Percentiles rank a stretch among this genome's conserved stretches.
These are phyloP conservation scores for Tryphoninae sp. DNA, from an alignment of 2,888 invertebrate species.

Conservation along the genomic window DNA sequence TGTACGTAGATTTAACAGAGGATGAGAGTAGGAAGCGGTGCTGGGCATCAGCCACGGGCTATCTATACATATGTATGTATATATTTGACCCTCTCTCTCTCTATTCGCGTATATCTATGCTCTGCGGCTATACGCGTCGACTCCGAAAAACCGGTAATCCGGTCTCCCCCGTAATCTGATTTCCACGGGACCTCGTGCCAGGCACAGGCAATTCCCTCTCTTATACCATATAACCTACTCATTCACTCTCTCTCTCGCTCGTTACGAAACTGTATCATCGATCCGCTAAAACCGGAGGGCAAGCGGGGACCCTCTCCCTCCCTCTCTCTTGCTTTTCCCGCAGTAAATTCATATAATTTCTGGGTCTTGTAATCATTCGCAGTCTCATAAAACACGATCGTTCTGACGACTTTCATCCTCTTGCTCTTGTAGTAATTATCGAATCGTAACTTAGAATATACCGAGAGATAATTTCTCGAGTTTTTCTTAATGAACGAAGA, in stretches of 20 bases:
- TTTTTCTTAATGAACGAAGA: too few relatives aligned
- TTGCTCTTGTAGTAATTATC: conserved; percentile 26
- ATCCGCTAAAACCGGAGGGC: conserved; percentile 55
- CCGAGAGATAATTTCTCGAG: neutral
- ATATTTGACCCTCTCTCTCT: neutral
- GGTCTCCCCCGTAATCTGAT: conserved; percentile 71
- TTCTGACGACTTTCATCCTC: neutral
- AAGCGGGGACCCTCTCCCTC: conserved; percentile 34
- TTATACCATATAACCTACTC: conserved; percentile 13
- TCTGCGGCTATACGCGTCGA: conserved; percentile 56
- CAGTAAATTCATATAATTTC: conserved; percentile 39
- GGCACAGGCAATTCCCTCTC: conserved; percentile 39
- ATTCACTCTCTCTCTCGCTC: conserved; percentile 22
- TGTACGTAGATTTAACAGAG: conserved; percentile 43
- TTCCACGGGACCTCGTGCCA: conserved; percentile 65
- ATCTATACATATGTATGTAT: conserved; percentile 4
- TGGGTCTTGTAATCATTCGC: conserved; percentile 33
- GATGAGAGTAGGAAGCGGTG: neutral
- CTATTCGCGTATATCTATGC: conserved; percentile 38
- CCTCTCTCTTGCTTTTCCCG: neutral
- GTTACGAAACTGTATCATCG: conserved; percentile 62
- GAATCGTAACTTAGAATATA: neutral
- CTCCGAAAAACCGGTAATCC: conserved; percentile 73
- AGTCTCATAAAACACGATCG: conserved; percentile 3
- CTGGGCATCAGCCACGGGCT: neutral